Percentiles rank a stretch among this genome's conserved stretches.
phyloP scores from a whole-genome alignment of 2,797 vertebrate species.

The Petrocephalus sullivani region DNA sequence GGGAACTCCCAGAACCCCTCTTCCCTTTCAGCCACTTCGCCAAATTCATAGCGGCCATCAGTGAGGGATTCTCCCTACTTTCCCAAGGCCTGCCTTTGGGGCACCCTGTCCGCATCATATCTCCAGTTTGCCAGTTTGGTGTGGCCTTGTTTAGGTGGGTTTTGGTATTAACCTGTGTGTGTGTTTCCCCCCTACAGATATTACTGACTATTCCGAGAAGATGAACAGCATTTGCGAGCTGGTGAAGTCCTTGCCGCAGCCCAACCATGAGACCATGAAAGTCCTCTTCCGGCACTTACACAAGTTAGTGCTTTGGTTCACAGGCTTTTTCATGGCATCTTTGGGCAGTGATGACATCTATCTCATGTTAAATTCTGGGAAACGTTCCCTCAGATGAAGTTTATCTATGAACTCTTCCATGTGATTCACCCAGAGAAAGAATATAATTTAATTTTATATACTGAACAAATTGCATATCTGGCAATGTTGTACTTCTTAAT shows the following conservation, averaged over 20 bases:
- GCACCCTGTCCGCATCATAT: neutral
- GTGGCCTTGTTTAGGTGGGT: neutral
- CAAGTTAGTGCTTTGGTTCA: slow-evolving; percentile 60
- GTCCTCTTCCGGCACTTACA: slow-evolving; percentile 80
- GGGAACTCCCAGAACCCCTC: slow-evolving; percentile 83
- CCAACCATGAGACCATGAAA: slow-evolving; percentile 82
- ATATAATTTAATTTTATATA: neutral
- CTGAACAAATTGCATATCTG: neutral
- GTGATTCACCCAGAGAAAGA: neutral
- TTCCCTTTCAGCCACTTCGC: slow-evolving; percentile 79
- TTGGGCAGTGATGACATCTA: neutral
- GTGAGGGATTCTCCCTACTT: slow-evolving; percentile 58
- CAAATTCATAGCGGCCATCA: slow-evolving; percentile 82
- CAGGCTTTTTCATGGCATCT: neutral
- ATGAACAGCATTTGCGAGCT: slow-evolving; percentile 71
- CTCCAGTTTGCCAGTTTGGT: neutral
- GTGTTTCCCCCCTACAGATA: slow-evolving; percentile 56
- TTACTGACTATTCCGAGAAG: slow-evolving; percentile 60
- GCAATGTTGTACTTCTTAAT: neutral
- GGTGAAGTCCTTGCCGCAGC: slow-evolving; percentile 68
- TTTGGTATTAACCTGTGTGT: neutral
- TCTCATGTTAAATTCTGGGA: neutral
- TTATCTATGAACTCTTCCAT: neutral
- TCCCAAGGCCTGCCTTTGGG: neutral
- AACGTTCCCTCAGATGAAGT: neutral